A percentile compares a stretch with the other conserved stretches of the same genome.
These are phyloP conservation scores for Drosophila merina DNA, from an alignment of 2,888 invertebrate species.

Conservation along the genomic window DNA sequence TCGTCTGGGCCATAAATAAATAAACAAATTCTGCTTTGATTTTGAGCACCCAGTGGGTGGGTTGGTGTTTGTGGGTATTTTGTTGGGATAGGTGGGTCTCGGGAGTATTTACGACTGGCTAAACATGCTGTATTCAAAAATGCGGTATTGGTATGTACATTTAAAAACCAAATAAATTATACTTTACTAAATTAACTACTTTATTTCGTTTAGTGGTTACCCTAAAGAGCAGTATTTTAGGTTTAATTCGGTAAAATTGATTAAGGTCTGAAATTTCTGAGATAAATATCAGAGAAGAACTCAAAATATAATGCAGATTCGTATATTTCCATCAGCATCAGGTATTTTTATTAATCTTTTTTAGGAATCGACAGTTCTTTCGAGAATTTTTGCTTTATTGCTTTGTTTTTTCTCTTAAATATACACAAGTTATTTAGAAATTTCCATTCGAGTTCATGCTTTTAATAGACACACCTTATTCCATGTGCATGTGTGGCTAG, in stretches of 20 bases:
- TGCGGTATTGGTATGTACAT: background rate
- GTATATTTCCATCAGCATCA: too few relatives aligned
- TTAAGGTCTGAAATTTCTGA: too few relatives aligned
- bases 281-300: too few relatives aligned
- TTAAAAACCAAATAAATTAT: background rate
- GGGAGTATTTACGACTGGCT: background rate
- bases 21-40: slow-evolving; percentile 44
- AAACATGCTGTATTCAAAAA: background rate
- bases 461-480: background rate
- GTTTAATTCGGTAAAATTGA: too few relatives aligned
- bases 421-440: background rate
- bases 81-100: background rate
- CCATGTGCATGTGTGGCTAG: background rate
- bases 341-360: too few relatives aligned
- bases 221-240: background rate
- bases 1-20: slow-evolving; percentile 62
- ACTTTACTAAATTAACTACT: background rate
- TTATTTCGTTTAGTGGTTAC: background rate
- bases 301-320: too few relatives aligned
- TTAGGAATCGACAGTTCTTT: background rate
- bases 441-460: background rate
- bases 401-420: background rate
- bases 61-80: slow-evolving; percentile 4
- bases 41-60: slow-evolving; percentile 17
- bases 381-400: background rate